Conservation (phyloP, 2,113 vertebrate genomes). For the Gambusia affinis region DNA sequence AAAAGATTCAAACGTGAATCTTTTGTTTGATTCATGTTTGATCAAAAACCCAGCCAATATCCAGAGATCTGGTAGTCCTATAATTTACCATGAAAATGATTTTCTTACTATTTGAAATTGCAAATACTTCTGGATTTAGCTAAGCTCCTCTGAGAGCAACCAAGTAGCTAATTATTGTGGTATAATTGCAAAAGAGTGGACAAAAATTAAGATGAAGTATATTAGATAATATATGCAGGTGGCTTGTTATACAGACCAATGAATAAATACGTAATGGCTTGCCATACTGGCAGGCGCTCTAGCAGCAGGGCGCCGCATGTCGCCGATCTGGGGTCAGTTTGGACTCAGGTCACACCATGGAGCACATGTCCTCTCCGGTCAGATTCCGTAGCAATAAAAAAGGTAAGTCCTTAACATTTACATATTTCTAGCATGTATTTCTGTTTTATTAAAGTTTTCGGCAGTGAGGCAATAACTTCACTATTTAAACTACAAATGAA, state of each 20-base stretch:
- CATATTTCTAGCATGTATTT: background rate
- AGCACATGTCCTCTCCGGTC: constrained; percentile 73
- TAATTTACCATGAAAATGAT: background rate
- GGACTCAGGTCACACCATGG: constrained; percentile 37
- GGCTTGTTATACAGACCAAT: background rate
- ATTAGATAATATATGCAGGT: background rate
- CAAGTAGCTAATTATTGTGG: background rate
- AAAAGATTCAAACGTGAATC: too few species aligned
- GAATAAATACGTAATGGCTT: background rate
- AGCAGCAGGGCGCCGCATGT: background rate
- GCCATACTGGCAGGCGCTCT: background rate
- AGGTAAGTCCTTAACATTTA: constrained; percentile 41
- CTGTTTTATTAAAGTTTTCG: background rate
- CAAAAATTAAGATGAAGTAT: background rate
- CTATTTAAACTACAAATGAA: background rate
- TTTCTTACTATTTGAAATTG: background rate
- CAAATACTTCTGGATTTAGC: too few species aligned
- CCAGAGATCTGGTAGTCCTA: background rate
- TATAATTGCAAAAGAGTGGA: background rate
- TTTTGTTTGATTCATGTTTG: background rate
- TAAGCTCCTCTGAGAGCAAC: too few species aligned
- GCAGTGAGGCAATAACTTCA: background rate
- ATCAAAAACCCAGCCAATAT: background rate
- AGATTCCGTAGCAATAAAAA: constrained; percentile 56
- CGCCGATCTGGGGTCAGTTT: constrained; percentile 5